Conservation (phyloP, 1,140 invertebrate genomes). For the Heliconius melpomene region DNA sequence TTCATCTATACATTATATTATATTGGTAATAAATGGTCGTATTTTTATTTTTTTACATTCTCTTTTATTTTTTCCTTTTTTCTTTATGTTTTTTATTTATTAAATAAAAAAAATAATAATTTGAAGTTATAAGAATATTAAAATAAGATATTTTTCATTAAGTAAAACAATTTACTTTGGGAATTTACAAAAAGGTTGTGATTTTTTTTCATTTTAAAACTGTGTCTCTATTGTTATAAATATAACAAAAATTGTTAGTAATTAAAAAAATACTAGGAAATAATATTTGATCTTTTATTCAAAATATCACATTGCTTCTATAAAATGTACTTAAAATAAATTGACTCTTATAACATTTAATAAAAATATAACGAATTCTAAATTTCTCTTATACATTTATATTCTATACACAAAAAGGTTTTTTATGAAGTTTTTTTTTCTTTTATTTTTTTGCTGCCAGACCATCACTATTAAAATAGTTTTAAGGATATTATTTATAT, state of each 20-base stretch:
- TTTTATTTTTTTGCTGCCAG: not conserved
- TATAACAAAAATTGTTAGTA: not conserved
- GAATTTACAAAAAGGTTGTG: conserved; percentile 4
- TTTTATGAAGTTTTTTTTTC: not conserved
- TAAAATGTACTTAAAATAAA: too few relatives aligned
- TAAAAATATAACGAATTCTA: too few relatives aligned
- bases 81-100: not conserved
- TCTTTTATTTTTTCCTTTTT: conserved; percentile 35
- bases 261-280: not conserved
- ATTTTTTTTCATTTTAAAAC: not conserved
- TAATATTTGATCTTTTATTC: not conserved
- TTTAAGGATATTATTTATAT: not conserved
- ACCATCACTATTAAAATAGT: not conserved
- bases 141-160: too few relatives aligned
- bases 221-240: not conserved
- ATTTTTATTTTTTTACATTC: conserved; percentile 49
- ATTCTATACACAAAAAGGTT: not conserved
- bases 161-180: not conserved
- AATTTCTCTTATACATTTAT: too few relatives aligned
- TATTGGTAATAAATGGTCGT: conserved; percentile 57
- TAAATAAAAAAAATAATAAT: not conserved
- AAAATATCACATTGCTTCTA: conserved; percentile 1
- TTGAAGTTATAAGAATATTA: too few relatives aligned
- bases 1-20: conserved; percentile 40
- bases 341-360: too few relatives aligned